Evolutionary conservation across 2,797 vertebrate genomes (phyloP), one percentile per base, ranked within the genome.

Genomic region (Odontamblyopus lacepedii): DNA sequence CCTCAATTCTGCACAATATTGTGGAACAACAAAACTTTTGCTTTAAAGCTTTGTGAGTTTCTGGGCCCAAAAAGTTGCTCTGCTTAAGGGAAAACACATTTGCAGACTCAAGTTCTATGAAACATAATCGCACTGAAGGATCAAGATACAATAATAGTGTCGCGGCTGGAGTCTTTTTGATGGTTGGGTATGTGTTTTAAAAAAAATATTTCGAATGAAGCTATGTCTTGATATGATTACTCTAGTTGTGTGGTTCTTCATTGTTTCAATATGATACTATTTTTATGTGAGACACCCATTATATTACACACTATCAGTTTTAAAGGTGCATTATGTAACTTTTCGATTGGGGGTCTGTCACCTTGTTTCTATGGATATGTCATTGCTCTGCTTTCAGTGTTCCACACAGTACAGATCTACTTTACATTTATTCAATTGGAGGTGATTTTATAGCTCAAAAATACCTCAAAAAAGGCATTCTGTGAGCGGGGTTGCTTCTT

Each of bases 11-110:
- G 9, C 13, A 12, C 41, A 4, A n/a, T n/a, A 56, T 23, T 55
- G n/a, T 55, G 53, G 7, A 64, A 65, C 63, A 65, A 50, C 23
- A 65, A 48, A 65, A 66, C n/a, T 2, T 4, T 11, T 57, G 55
- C 11, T 3, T 57, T 1, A 57, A 26, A 26, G 55, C 55, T 26
- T 2, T 41, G 19, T 23, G 44, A 9, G 32, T 38, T 50, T n/a
- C 48, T 19, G 8, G 48, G 15, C n/a, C 55, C 67, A 55, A 62
- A 32, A 16, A 41, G 62, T 65, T 56, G 1, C 27, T 56, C 18
- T 23, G 56, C 60, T 44, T 57, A 69, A 69, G 32, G 19, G n/a
- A 38, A 69, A 69, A 56, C 67, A 69, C 53, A 69, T 69, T 69
- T 69, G 32, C 32, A 57, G 30, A 15, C 66, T 68, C 2, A 48